Evolutionary conservation across 2,797 vertebrate species (phyloP).

Genomic region (Anableps anableps): DNA sequence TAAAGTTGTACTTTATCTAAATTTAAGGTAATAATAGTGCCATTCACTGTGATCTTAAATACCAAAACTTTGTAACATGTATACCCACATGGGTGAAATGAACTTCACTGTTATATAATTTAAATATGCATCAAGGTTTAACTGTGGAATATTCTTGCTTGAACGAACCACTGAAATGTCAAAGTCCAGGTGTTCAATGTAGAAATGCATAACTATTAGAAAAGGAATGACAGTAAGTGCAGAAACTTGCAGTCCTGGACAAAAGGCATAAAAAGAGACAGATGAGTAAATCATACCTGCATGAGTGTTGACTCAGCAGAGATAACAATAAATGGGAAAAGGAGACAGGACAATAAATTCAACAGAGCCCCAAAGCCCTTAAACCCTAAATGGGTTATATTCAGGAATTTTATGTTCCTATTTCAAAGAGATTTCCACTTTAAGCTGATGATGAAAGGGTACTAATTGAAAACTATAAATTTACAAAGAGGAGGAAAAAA

Average conservation of each 20-base stretch:
- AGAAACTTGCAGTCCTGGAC: neutral
- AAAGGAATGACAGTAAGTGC: neutral
- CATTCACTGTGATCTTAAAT: neutral
- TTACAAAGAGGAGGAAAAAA: neutral
- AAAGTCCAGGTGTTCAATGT: neutral
- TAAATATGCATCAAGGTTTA: neutral
- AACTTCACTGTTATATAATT: neutral
- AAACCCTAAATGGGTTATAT: slow-evolving; percentile 5
- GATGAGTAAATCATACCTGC: slow-evolving; percentile 3
- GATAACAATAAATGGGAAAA: slow-evolving; percentile 5
- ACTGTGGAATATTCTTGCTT: neutral
- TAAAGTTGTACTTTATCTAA: neutral
- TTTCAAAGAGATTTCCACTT: neutral
- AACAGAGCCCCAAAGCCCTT: neutral
- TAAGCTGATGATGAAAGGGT: neutral
- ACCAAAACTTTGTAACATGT: neutral
- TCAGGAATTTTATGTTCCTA: slow-evolving; percentile 5
- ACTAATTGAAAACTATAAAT: slow-evolving; percentile 13
- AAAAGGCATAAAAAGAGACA: neutral
- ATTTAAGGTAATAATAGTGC: neutral
- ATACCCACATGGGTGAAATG: neutral
- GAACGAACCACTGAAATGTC: neutral
- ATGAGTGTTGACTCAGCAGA: slow-evolving; percentile 13
- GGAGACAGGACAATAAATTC: slow-evolving; percentile 1
- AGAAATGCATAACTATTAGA: neutral